These are phyloP conservation scores for Nixonia krombeini DNA, from an alignment of 1,140 invertebrate genomes.

Conservation along the genomic window DNA sequence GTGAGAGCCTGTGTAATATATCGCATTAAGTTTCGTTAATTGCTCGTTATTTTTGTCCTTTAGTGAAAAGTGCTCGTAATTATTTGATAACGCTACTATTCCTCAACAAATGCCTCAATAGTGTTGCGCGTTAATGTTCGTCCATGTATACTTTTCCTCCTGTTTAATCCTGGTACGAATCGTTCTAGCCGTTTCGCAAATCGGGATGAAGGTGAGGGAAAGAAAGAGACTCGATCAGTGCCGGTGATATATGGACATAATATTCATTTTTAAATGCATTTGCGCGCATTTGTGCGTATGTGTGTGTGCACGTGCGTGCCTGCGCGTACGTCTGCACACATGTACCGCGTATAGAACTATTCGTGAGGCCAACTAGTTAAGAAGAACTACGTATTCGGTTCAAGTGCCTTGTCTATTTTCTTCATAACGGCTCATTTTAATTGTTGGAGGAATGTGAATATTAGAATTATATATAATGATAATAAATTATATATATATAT, in stretches of 20 bases:
- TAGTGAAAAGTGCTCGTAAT: conserved; percentile 18
- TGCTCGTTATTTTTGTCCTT: conserved; percentile 7
- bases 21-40: conserved; percentile 24
- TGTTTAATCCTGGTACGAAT: no score
- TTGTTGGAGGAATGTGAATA: conserved; percentile 71
- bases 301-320: no score
- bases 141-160: background rate
- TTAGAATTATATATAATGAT: conserved; percentile 53
- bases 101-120: conserved; percentile 6
- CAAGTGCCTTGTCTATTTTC: conserved; percentile 71
- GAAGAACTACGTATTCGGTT: conserved; percentile 68
- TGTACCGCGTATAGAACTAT: conserved; percentile 38
- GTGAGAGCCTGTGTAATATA: conserved; percentile 40
- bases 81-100: conserved; percentile 18
- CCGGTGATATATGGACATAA: background rate
- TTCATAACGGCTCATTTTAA: conserved; percentile 70
- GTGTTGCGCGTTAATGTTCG: conserved; percentile 12
- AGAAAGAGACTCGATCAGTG: background rate
- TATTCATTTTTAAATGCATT: background rate
- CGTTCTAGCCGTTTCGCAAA: no score
- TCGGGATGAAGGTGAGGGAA: background rate
- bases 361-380: conserved; percentile 68
- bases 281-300: no score
- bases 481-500: conserved; percentile 18
- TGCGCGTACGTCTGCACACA: no score